Evolutionary conservation across 2,888 invertebrate species (phyloP), one percentile per base, ranked within the genome.

Genomic region (Eueremaeus valkanovi): DNA sequence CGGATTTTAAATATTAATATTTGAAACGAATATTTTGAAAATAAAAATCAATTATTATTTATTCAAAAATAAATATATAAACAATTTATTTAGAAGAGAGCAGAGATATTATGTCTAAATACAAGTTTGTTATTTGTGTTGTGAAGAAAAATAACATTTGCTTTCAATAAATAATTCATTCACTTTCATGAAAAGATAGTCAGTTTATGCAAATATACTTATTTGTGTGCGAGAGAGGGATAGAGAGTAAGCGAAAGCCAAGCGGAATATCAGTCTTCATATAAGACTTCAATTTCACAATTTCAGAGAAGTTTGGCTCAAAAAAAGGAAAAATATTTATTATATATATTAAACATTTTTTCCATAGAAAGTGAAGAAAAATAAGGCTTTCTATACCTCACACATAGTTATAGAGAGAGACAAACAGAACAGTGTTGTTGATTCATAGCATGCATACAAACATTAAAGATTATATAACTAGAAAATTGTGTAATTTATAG

Each of bases 151-250:
- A 55, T 27, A 55, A 55, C 55, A 55, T 55, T 55, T 55, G 55
- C 27, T 55, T 55, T 16, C 24, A 55, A 55, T 55, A 55, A 55
- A 55, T 55, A 55, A 55, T 55, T 55, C 55, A 55, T 55, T 55
- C 45, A 45, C 9, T 45, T 36, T 36, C 36, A 8, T 5, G 5
- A 8, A 36, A 11, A 5, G 36, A 36, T 36, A 5, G 5, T 8
- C 11, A 36, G 36, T 36, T 36, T 36, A 36, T n/a, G n/a, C 36
- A 8, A 36, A 8, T 45, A n/a, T n/a, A n/a, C n/a, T 45, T 45
- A 3, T 45, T 45, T 6, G 6, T 45, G 16, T 45, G 11, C 16
- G 18, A 45, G 3, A 45, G 45, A n/a, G n/a, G n/a, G n/a, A n/a
- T n/a, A n/a, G n/a, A n/a, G n/a, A n/a, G n/a, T n/a, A n/a, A n/a